phyloP scores from a whole-genome alignment of 1,140 invertebrate species.

The Lepidurus apus region DNA sequence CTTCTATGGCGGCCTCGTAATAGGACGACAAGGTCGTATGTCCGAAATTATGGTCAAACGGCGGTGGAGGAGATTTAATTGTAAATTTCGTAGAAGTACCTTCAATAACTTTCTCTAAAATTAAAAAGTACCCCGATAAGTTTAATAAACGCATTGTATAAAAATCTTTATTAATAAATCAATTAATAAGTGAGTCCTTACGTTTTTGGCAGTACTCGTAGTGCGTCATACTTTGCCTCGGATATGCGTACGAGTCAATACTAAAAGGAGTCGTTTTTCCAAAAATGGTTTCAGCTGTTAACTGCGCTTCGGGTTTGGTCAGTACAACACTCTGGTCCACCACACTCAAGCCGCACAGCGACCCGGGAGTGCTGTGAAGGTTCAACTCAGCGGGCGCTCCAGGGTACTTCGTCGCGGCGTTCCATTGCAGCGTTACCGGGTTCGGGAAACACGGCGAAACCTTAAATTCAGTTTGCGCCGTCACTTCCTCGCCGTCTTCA shows the following conservation, averaged over 20 bases:
- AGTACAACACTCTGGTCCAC: conserved; percentile 56
- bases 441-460: conserved; percentile 55
- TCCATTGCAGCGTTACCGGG: conserved; percentile 49
- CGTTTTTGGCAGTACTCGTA: conserved; percentile 38
- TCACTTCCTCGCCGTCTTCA: conserved; percentile 63
- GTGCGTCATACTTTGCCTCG: conserved; percentile 44
- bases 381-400: conserved; percentile 49
- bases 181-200: conserved; percentile 1
- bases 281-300: conserved; percentile 43
- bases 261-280: conserved; percentile 44
- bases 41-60: not conserved
- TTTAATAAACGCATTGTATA: too few species aligned
- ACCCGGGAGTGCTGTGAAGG: conserved; percentile 51
- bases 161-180: too few species aligned
- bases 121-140: too few species aligned
- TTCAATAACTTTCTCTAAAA: too few species aligned
- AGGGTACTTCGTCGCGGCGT: conserved; percentile 47
- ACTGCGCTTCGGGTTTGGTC: conserved; percentile 42
- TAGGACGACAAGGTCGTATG: not conserved
- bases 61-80: too few species aligned
- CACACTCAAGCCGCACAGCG: conserved; percentile 55
- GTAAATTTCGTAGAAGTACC: too few species aligned
- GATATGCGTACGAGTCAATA: conserved; percentile 41
- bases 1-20: conserved; percentile 47
- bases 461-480: conserved; percentile 49